Evolutionary conservation across 1,140 invertebrate species (phyloP).

Genomic region (Neotoxoptera formosana): DNA sequence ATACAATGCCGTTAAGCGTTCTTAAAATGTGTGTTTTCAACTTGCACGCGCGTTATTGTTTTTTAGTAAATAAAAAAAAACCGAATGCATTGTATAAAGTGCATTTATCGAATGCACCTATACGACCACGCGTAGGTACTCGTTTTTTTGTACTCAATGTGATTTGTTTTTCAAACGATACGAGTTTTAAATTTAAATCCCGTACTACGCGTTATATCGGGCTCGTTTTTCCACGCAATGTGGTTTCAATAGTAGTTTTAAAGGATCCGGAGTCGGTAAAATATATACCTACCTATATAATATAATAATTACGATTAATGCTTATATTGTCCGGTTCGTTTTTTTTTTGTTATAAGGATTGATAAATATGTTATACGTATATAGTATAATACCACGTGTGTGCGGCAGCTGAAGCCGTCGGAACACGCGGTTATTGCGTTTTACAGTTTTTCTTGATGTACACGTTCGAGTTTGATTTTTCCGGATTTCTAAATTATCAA

Average conservation of each 20-base stretch:
- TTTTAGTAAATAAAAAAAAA: not conserved
- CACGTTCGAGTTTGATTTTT: not conserved
- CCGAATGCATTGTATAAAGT: not conserved
- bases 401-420: not conserved
- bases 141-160: not conserved
- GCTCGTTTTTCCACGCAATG: not conserved
- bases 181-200: not conserved
- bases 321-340: not conserved
- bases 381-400: not conserved
- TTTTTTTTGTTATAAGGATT: conserved; percentile 11
- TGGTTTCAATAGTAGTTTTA: not conserved
- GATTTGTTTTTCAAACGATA: not conserved
- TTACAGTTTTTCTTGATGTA: not conserved
- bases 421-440: not conserved
- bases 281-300: not conserved
- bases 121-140: no score
- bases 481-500: not conserved
- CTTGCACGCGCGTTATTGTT: not conserved
- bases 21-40: not conserved
- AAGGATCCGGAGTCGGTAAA: not conserved
- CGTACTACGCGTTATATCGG: not conserved
- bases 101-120: not conserved
- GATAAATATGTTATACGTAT: not conserved
- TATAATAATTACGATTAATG: conserved; percentile 22
- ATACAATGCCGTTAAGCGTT: not conserved